phyloP scores from a whole-genome alignment of 2,888 invertebrate genomes.

The Melinopterus prodromus region DNA sequence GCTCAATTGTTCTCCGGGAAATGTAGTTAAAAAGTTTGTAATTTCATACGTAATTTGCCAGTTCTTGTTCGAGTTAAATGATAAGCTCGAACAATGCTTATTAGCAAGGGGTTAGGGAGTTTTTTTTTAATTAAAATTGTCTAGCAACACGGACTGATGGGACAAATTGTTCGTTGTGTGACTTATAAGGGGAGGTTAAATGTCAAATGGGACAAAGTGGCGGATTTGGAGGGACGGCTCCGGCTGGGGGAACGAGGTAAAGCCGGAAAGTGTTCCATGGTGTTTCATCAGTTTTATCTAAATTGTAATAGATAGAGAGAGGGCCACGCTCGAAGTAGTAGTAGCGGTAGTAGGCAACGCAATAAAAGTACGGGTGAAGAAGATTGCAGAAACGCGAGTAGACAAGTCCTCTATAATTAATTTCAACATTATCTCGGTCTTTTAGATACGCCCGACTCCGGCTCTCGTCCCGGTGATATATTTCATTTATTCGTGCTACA shows the following conservation, averaged over 20 bases:
- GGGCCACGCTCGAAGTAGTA: slow-evolving; percentile 9
- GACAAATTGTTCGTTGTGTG: slow-evolving; percentile 20
- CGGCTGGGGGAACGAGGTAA: slow-evolving; percentile 6
- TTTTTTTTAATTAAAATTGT: slow-evolving; percentile 26
- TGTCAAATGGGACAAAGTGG: slow-evolving; percentile 22
- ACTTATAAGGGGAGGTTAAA: slow-evolving; percentile 19
- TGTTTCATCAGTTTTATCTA: slow-evolving; percentile 33
- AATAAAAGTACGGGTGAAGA: slow-evolving; percentile 27
- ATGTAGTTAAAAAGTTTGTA: neutral
- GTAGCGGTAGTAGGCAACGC: slow-evolving; percentile 21
- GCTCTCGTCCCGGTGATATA: slow-evolving; percentile 40
- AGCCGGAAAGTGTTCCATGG: slow-evolving; percentile 18
- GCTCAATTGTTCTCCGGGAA: neutral
- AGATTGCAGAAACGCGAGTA: slow-evolving; percentile 30
- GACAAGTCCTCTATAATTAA: slow-evolving; percentile 42
- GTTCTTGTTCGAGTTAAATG: neutral
- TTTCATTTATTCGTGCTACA: slow-evolving; percentile 43
- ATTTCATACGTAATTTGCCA: neutral
- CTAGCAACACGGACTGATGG: slow-evolving; percentile 8
- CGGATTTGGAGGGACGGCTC: slow-evolving; percentile 7
- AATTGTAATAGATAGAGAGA: slow-evolving; percentile 28
- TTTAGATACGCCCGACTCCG: slow-evolving; percentile 32
- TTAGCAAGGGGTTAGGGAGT: neutral
- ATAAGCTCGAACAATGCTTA: neutral
- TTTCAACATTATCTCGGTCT: slow-evolving; percentile 41